A percentile compares a stretch with the other conserved stretches of the same genome.
These are phyloP conservation scores for Corticium candelabrum DNA, from an alignment of 37 sponge, comb jelly and placozoan species.

Conservation along the genomic window DNA sequence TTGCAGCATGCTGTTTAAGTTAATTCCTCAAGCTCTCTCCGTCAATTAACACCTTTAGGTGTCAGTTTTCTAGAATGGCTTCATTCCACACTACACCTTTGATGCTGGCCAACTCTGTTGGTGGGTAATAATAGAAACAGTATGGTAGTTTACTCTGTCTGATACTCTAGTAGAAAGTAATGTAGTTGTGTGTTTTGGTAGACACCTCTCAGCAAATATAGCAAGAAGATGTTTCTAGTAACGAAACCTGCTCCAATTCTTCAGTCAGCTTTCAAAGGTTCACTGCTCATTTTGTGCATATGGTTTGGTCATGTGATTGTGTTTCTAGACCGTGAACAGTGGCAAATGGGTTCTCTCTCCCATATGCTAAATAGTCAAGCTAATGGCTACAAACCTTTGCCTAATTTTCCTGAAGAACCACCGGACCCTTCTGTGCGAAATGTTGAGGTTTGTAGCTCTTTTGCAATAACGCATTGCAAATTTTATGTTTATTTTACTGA, in stretches of 20 bases:
- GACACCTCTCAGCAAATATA: constrained; percentile 82
- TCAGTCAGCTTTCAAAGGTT: constrained; percentile 76
- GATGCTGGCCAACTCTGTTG: too few species aligned
- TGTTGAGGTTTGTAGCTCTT: constrained; percentile 28
- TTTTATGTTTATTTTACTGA: background rate
- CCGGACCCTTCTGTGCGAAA: constrained; percentile 83
- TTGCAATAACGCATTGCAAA: background rate
- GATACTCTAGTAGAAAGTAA: background rate
- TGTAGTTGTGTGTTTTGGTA: background rate
- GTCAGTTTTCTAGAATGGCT: too few species aligned
- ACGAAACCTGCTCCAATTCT: constrained; percentile 90
- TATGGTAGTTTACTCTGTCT: too few species aligned
- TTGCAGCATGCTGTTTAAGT: too few species aligned
- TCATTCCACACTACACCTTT: too few species aligned
- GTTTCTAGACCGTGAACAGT: constrained; percentile 60
- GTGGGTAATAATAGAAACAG: too few species aligned
- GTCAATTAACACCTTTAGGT: too few species aligned
- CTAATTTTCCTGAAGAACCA: constrained; percentile 71
- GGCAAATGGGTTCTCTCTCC: constrained; percentile 89
- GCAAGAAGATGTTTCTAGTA: constrained; percentile 93
- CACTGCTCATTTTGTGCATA: background rate
- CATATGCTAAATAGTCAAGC: constrained; percentile 72
- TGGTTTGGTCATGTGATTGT: background rate
- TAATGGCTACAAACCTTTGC: constrained; percentile 76
- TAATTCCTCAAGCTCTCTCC: too few species aligned